Evolutionary conservation across 1,140 invertebrate genomes (phyloP), one percentile per base, ranked within the genome.

Genomic region (Zaprionus ornatus): DNA sequence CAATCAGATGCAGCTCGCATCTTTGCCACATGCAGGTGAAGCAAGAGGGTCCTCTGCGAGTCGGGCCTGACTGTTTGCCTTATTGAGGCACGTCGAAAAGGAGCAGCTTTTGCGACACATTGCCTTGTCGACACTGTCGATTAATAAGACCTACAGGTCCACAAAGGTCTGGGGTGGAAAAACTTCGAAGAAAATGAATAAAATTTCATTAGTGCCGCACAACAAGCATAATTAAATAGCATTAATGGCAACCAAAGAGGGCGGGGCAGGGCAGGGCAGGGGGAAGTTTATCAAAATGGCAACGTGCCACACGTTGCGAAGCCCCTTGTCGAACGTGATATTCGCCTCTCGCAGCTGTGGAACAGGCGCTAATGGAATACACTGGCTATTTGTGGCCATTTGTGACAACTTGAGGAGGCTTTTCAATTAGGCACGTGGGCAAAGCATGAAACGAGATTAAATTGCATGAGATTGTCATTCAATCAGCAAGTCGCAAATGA

Each of bases 131-230:
- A 59, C 29, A 23, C 27, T 48, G 57, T 45, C 66, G 66, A 69
- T 69, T 69, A 61, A 61, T 50, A 69, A 52, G 52, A 42, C 13
- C 9, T n/a, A 12, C 21, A 40, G 29, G 32, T 32, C 29, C 29
- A 9, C 29, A 32, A 12, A 57, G 56, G 45, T 19, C 3, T 19
- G 19, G n/a, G 17, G 9, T 19, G 17, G 45, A 21, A 50, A 61
- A 69, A 69, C 66, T 69, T 69, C 13, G n/a, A 29, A 17, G 29
- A 25, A 69, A 69, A 70, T 55, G 19, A 70, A 70, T 70, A 63
- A 70, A 63, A 63, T 70, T 70, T 70, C 68, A 70, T 70, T 70
- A 70, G 68, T 56, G 59, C 12, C 60, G 35, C 59, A 55, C 68
- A 70, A 63, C 68, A 56, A 62, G 60, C 60, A 29, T 70, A 54